Evolutionary conservation across 92 coral and sea anemone genomes (phyloP), one percentile per base, ranked within the genome.

Genomic region (Chrysogorgia sp.): DNA sequence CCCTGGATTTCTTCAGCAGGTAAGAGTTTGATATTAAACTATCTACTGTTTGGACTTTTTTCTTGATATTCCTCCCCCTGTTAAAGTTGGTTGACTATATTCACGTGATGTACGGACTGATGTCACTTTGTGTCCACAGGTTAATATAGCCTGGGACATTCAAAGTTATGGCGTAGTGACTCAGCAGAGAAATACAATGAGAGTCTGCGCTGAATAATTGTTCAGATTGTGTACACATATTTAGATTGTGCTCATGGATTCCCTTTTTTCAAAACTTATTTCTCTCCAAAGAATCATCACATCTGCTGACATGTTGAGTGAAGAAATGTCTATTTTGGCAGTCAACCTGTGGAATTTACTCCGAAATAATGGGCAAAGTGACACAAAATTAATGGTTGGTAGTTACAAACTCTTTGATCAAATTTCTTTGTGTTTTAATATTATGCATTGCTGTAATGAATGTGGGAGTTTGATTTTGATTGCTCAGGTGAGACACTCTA

Each of bases 1-100:
- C 97, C 26, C 83, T 94, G 45, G 98, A 96, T 0, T 94, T 94
- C 71, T 94, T 92, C 72, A 94, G 92, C 92, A 87, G 98, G 93
- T 90, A 19, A 21, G 34, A 57, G 67, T 68, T 52, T 58, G 20
- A 62, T 21, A 0, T 21, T 22, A 7, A 48, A 52, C 62, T 24
- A 63, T 29, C 29, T 21, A 32, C 7, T 22, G 33, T 34, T 14
- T 34, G 35, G 12, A 22, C 9, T 14, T 41, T 48, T 21, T 22
- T 62, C 10, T 49, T 25, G 22, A 26, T 15, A 10, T 19, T 19
- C 41, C 12, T n/a, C 10, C 5, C n/a, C n/a, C n/a, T n/a, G n/a
- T n/a, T n/a, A n/a, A n/a, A n/a, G n/a, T n/a, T n/a, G n/a, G n/a
- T n/a, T n/a, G n/a, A n/a, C n/a, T n/a, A n/a, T n/a, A n/a, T n/a